These are phyloP conservation scores for Hephaestus fuliginosus DNA, from an alignment of 2,797 vertebrate genomes.

Conservation along the genomic window DNA sequence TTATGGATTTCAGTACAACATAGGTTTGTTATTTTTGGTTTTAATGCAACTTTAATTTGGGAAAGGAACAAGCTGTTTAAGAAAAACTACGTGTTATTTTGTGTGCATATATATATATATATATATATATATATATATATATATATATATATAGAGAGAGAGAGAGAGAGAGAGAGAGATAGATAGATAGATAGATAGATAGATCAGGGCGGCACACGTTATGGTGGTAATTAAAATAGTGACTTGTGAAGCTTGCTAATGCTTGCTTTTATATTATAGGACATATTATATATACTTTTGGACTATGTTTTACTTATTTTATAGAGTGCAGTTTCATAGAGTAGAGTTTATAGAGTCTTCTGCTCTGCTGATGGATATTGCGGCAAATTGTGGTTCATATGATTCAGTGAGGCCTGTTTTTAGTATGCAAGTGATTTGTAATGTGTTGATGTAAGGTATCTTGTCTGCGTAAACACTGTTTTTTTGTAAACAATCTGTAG, in stretches of 20 bases:
- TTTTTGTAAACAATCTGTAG: background rate
- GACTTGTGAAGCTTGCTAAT: background rate
- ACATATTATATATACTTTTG: background rate
- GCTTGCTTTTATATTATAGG: background rate
- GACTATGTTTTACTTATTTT: background rate
- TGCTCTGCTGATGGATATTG: background rate
- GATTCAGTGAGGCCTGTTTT: too few relatives aligned
- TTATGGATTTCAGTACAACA: background rate
- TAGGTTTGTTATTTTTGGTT: background rate
- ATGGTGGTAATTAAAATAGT: background rate
- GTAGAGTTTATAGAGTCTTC: background rate
- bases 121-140: too few relatives aligned
- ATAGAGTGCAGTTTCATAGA: too few relatives aligned
- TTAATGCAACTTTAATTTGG: background rate
- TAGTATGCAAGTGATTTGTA: background rate
- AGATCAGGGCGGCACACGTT: too few relatives aligned
- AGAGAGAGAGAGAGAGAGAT: too few relatives aligned
- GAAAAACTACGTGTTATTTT: too few relatives aligned
- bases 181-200: too few relatives aligned
- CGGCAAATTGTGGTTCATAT: background rate
- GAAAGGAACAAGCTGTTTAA: background rate
- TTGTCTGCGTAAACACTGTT: background rate
- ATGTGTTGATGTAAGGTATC: background rate
- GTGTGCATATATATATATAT: too few relatives aligned
- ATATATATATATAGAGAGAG: too few relatives aligned